phyloP scores from a whole-genome alignment of 2,888 invertebrate genomes.

The Agriopis aurantiaria region DNA sequence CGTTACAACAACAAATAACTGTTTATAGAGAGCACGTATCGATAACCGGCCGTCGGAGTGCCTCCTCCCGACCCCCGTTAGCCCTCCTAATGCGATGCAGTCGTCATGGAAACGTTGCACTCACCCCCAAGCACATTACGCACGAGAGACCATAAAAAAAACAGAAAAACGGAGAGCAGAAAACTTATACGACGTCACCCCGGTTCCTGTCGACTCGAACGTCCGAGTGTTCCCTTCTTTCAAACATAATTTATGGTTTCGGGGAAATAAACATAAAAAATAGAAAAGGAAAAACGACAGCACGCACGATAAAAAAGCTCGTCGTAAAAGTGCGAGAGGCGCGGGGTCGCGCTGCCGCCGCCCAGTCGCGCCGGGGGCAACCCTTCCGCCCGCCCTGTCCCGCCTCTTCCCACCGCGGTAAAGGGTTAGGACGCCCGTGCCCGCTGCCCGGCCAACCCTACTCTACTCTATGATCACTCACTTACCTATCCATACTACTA shows the following conservation, averaged over 20 bases:
- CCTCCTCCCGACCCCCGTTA: slow-evolving; percentile 53
- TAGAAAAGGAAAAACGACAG: slow-evolving; percentile 87
- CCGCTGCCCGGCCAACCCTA: slow-evolving; percentile 64
- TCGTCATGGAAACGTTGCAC: slow-evolving; percentile 79
- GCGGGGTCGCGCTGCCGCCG: slow-evolving; percentile 62
- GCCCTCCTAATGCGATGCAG: slow-evolving; percentile 76
- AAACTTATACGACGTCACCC: slow-evolving; percentile 80
- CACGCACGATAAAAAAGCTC: slow-evolving; percentile 86
- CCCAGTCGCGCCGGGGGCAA: slow-evolving; percentile 69
- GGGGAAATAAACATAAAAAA: slow-evolving; percentile 87
- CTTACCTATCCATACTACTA: slow-evolving; percentile 36
- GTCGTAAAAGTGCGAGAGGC: slow-evolving; percentile 81
- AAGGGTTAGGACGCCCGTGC: slow-evolving; percentile 80
- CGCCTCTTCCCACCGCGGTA: slow-evolving; percentile 69
- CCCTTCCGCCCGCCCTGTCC: slow-evolving; percentile 75
- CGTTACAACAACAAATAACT: slow-evolving; percentile 80
- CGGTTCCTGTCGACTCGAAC: slow-evolving; percentile 82
- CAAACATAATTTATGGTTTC: slow-evolving; percentile 87
- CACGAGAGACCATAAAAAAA: slow-evolving; percentile 82
- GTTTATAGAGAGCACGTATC: slow-evolving; percentile 47
- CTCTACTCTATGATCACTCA: slow-evolving; percentile 50
- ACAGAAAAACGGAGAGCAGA: slow-evolving; percentile 75
- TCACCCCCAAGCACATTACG: slow-evolving; percentile 71
- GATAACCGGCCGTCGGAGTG: slow-evolving; percentile 32
- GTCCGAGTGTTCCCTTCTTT: slow-evolving; percentile 86